Percentiles rank a stretch among this genome's conserved stretches.
Evolutionary conservation across 2,888 invertebrate genomes (phyloP).

Genomic region (Nemotelus pantherinus): DNA sequence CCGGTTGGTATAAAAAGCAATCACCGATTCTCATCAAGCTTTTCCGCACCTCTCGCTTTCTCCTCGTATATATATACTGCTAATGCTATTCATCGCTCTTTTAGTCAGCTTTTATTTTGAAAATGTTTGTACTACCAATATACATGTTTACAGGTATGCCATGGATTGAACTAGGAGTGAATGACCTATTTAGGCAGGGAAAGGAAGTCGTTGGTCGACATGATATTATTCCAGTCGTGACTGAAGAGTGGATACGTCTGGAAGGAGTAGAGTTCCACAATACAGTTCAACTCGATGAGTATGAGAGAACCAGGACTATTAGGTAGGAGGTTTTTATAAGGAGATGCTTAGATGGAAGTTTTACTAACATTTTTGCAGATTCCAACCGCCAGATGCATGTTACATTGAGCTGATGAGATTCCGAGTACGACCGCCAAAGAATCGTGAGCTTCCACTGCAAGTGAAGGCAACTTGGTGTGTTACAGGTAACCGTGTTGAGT

Average conservation of each 20-base stretch:
- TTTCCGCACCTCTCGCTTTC: not conserved
- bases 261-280: conserved; percentile 95
- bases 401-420: conserved; percentile 97
- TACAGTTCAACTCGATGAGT: conserved; percentile 91
- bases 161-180: conserved; percentile 94
- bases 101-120: no score
- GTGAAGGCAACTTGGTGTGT: conserved; percentile 90
- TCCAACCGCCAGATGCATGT: conserved; percentile 97
- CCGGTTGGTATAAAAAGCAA: conserved; percentile 69
- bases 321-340: conserved; percentile 69
- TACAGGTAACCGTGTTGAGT: conserved; percentile 90
- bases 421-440: conserved; percentile 92
- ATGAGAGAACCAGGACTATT: conserved; percentile 83
- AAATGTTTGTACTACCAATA: no score
- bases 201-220: conserved; percentile 98
- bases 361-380: conserved; percentile 67
- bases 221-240: conserved; percentile 98
- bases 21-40: not conserved
- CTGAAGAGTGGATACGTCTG: conserved; percentile 98
- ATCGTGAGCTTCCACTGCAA: conserved; percentile 95
- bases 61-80: no score
- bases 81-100: not conserved
- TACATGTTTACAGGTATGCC: conserved; percentile 78
- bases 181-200: conserved; percentile 98
- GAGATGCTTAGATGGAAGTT: conserved; percentile 34